Evolutionary conservation across 2,797 vertebrate species (phyloP), one percentile per base, ranked within the genome.

Genomic region (Muscicapa striata): DNA sequence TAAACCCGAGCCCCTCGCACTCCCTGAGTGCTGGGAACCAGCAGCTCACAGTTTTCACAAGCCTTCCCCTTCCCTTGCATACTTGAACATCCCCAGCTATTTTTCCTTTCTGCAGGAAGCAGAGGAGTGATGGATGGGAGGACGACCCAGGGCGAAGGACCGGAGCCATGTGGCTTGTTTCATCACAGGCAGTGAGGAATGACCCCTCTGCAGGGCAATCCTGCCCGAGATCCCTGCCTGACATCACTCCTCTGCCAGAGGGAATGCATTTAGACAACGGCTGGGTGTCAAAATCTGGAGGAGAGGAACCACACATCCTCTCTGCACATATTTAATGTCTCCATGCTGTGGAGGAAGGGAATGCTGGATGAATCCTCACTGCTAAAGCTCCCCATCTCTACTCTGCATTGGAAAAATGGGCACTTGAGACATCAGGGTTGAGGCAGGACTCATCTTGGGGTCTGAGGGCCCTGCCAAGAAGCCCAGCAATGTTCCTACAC

Each of bases 81-180:
- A 59, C 38, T 84, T 87, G 58, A 62, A 20, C 43, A 73, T 45
- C 13, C 9, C 48, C 90, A 90, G 51, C 67, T 82, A 26, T 34
- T 93, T 89, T 19, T 54, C 94, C 92, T 58, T 57, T 51, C 81
- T 0, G 5, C 86, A 74, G 94, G 92, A 95, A 92, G 91, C 87
- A 93, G 93, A 62, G 87, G 45, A 45, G 70, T 93, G 92, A 95
- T 92, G 94, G 90, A 94, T 93, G 88, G 59, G 62, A 46, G 0
- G 1, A 17, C 8, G 10, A 30, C 3, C 10, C 0, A 3, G 63
- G 55, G 62, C 6, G 0, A 81, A 75, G 70, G 46, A 36, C n/a
- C 2, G 0, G 41, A 86, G 94, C 89, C 95, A 92, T 87, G 89
- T 84, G 87, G 81, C 17, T 91, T 87, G 48, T 27, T 92, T 95